These are phyloP conservation scores for western clawed frog (Xenopus tropicalis) DNA, from an alignment of 2,113 vertebrate species.

Conservation along the genomic window UCB_Xtro_10.0 CM004443.2:69378001-69378500, in stretches of 20 bases:
- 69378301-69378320: slow-evolving; percentile 79
- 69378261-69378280: slow-evolving; percentile 97
- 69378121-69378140: background rate
- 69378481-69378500: slow-evolving; percentile 48
- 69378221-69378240: slow-evolving; percentile 57
- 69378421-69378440: slow-evolving; percentile 51
- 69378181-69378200: slow-evolving; percentile 24
- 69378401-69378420: slow-evolving; percentile 60
- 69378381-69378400: slow-evolving; percentile 57
- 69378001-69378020: too few species aligned
- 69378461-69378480: slow-evolving; percentile 50
- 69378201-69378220: slow-evolving; percentile 58
- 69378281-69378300: slow-evolving; percentile 98
- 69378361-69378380: slow-evolving; percentile 55
- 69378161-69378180: slow-evolving; percentile 27
- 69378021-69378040: too few species aligned
- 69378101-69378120: background rate
- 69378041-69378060: too few species aligned
- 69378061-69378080: too few species aligned
- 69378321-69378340: slow-evolving; percentile 68
- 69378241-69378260: slow-evolving; percentile 90
- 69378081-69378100: too few species aligned
- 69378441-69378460: slow-evolving; percentile 48
- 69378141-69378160: slow-evolving; percentile 17
- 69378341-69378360: slow-evolving; percentile 52